These are phyloP conservation scores for Limulus polyphemus DNA, from an alignment of 2,888 invertebrate genomes.

Conservation along the genomic window DNA sequence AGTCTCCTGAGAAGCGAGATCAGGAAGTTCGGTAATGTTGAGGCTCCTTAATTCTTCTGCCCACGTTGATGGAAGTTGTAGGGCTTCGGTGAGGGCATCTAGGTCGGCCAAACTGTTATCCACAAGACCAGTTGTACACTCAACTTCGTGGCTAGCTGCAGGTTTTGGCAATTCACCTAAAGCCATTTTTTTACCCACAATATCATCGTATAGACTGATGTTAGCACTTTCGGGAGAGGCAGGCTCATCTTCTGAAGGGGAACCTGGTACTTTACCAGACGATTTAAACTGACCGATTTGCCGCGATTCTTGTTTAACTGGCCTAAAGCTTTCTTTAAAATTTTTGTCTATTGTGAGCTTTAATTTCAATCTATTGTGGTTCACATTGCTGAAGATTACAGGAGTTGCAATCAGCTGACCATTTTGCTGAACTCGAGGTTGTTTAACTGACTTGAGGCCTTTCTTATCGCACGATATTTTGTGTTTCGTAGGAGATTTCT, in stretches of 20 bases:
- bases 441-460: background rate
- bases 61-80: conserved; percentile 49
- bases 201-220: background rate
- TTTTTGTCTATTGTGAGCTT: conserved; percentile 46
- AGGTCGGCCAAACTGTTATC: conserved; percentile 34
- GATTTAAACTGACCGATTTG: conserved; percentile 38
- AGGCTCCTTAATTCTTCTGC: conserved; percentile 43
- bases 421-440: background rate
- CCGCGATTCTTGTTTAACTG: conserved; percentile 34
- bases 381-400: too few species aligned
- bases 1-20: conserved; percentile 51
- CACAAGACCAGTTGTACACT: too few species aligned
- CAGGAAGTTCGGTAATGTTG: conserved; percentile 45
- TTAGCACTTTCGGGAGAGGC: conserved; percentile 1
- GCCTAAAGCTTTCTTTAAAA: conserved; percentile 39
- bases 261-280: conserved; percentile 22
- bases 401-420: too few species aligned
- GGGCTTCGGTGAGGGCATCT: conserved; percentile 60
- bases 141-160: too few species aligned
- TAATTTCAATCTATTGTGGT: conserved; percentile 42
- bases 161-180: too few species aligned
- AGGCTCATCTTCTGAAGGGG: background rate
- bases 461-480: too few species aligned
- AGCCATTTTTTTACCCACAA: conserved; percentile 1
- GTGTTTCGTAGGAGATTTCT: conserved; percentile 1